phyloP scores from a whole-genome alignment of 2,113 vertebrate species.

The mouse (Mus musculus) region GRCm39 chr8:97672501-97673000 shows the following conservation, averaged over 20 bases:
- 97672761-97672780: conserved; percentile 24
- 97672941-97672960: conserved; percentile 28
- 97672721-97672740: background rate
- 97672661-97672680: conserved; percentile 1
- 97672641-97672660: conserved; percentile 39
- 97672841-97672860: conserved; percentile 52
- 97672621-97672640: background rate
- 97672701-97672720: conserved; percentile 5
- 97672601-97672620: background rate
- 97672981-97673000: background rate
- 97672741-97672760: background rate
- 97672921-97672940: conserved; percentile 38
- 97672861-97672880: background rate
- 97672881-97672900: background rate
- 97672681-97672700: conserved; percentile 9
- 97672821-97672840: background rate
- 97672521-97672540: background rate
- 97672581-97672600: background rate
- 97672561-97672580: background rate
- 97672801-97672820: background rate
- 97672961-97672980: conserved; percentile 8
- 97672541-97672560: background rate
- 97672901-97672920: conserved; percentile 24
- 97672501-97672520: background rate
- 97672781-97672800: conserved; percentile 7